A percentile compares a stretch with the other conserved stretches of the same genome.
Conservation (phyloP, 2,888 invertebrate genomes). For the Stenodera caucasica region DNA sequence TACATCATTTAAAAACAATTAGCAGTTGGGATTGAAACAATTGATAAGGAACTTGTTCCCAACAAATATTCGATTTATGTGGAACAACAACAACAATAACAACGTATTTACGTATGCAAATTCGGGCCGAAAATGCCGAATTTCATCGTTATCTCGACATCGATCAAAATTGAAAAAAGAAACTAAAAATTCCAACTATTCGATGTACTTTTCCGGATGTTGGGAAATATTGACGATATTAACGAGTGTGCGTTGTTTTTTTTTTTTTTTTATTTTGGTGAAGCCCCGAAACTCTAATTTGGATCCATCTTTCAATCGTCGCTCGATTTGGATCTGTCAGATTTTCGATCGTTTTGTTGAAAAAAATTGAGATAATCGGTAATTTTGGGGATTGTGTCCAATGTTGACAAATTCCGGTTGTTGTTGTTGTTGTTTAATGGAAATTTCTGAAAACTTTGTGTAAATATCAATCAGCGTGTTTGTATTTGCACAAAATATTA, state of each 20-base stretch:
- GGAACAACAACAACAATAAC: neutral
- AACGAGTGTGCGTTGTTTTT: no score
- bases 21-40: slow-evolving; percentile 11
- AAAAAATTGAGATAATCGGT: neutral
- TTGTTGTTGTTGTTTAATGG: neutral
- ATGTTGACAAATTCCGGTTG: neutral
- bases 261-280: no score
- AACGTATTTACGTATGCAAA: neutral
- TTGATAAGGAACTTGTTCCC: slow-evolving; percentile 21
- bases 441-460: neutral
- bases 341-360: no score
- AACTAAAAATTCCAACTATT: no score
- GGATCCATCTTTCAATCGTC: no score
- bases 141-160: no score
- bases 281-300: no score
- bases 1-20: slow-evolving; percentile 29
- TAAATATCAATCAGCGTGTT: neutral
- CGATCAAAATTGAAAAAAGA: no score
- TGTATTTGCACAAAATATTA: neutral
- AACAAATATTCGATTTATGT: slow-evolving; percentile 4
- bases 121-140: neutral
- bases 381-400: neutral
- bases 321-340: no score
- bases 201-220: no score
- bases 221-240: no score